Conservation (phyloP, 2,888 invertebrate species). For the Tuta absoluta region DNA sequence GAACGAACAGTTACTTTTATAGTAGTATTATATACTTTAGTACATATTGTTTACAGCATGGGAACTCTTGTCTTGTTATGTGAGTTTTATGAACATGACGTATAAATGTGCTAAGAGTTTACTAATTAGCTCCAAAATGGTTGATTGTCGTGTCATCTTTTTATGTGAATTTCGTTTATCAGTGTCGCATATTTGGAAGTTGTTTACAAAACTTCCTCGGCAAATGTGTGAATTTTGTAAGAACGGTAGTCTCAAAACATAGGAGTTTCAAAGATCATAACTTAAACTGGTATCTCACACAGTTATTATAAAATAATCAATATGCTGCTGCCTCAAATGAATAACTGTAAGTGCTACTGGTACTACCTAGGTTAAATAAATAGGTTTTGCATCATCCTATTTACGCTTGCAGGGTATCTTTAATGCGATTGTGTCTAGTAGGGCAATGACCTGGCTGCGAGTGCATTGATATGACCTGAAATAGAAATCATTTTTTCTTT, state of each 20-base stretch:
- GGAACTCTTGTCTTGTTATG: slow-evolving; percentile 5
- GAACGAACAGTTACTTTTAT: slow-evolving; percentile 13
- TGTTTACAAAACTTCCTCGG: not conserved
- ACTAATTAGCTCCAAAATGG: slow-evolving; percentile 10
- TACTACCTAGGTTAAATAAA: no score
- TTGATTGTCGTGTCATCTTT: not conserved
- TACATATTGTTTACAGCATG: slow-evolving; percentile 14
- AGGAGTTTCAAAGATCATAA: no score
- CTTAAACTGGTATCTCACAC: no score
- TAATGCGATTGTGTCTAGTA: not conserved
- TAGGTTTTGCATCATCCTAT: no score
- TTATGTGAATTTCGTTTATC: not conserved
- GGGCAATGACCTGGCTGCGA: not conserved
- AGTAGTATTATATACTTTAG: slow-evolving; percentile 6
- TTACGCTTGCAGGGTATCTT: not conserved
- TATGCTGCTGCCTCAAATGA: no score
- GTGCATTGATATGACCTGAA: not conserved
- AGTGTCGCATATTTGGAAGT: slow-evolving; percentile 8
- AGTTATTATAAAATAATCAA: no score
- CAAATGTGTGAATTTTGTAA: not conserved
- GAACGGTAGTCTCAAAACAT: no score
- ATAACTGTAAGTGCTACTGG: no score
- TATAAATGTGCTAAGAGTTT: slow-evolving; percentile 15
- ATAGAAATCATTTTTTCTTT: no score
- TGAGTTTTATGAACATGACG: not conserved